These are phyloP conservation scores for Meloe dianella DNA, from an alignment of 2,888 invertebrate genomes.

Conservation along the genomic window DNA sequence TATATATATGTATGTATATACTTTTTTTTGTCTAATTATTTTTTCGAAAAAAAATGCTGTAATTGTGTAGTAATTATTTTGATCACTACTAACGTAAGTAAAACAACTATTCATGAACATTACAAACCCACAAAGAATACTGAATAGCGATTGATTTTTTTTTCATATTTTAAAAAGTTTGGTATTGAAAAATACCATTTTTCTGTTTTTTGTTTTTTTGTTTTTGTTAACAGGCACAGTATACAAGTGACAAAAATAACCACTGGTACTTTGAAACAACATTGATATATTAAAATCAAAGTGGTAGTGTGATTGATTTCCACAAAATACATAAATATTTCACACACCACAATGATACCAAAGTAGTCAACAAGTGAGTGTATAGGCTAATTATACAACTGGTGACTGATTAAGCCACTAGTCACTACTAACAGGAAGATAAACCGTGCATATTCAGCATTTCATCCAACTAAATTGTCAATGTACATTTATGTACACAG, in stretches of 20 bases:
- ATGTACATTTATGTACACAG: slow-evolving; percentile 57
- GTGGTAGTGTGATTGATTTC: not conserved
- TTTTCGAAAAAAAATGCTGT: slow-evolving; percentile 40
- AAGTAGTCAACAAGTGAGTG: slow-evolving; percentile 51
- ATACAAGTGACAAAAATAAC: slow-evolving; percentile 55
- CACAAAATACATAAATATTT: not conserved
- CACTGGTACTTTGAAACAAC: slow-evolving; percentile 56
- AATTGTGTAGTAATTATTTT: slow-evolving; percentile 30
- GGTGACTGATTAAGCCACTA: slow-evolving; percentile 53
- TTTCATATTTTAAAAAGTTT: slow-evolving; percentile 39
- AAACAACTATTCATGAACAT: slow-evolving; percentile 30
- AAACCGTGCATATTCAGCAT: slow-evolving; percentile 62
- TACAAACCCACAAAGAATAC: slow-evolving; percentile 54
- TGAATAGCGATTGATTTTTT: slow-evolving; percentile 49
- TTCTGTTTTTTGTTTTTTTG: slow-evolving; percentile 42
- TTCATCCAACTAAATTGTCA: slow-evolving; percentile 52
- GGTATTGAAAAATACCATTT: slow-evolving; percentile 52
- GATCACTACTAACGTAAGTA: slow-evolving; percentile 36
- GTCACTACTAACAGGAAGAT: slow-evolving; percentile 61
- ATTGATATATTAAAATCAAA: slow-evolving; percentile 49
- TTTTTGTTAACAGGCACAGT: slow-evolving; percentile 57
- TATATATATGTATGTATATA: not conserved
- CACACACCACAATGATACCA: slow-evolving; percentile 42
- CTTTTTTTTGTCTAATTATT: slow-evolving; percentile 19
- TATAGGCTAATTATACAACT: slow-evolving; percentile 56